These are phyloP conservation scores for Himalopsyche phryganea DNA, from an alignment of 1,140 invertebrate genomes.

Conservation along the genomic window DNA sequence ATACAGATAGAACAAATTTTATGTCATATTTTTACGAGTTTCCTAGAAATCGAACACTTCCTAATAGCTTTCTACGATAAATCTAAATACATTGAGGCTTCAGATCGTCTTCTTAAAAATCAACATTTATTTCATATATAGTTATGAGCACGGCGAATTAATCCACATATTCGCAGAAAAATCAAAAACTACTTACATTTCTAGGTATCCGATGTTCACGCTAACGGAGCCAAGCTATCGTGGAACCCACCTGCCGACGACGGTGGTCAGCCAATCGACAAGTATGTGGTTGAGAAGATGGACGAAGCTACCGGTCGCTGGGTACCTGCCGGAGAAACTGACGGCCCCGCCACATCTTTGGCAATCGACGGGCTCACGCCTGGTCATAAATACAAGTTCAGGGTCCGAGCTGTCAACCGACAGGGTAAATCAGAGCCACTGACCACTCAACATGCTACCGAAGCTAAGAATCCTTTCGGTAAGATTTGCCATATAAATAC, in stretches of 20 bases:
- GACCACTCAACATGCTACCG: conserved; percentile 79
- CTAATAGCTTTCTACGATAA: no score
- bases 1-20: no score
- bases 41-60: no score
- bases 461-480: conserved; percentile 98
- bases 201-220: conserved; percentile 74
- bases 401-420: conserved; percentile 91
- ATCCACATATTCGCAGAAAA: no score
- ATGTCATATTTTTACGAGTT: no score
- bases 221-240: conserved; percentile 77
- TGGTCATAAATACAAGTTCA: conserved; percentile 94
- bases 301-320: conserved; percentile 89
- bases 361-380: conserved; percentile 76
- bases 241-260: conserved; percentile 92
- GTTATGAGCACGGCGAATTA: no score
- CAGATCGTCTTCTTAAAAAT: no score
- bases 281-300: conserved; percentile 91
- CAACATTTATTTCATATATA: no score
- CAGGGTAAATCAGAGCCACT: conserved; percentile 95
- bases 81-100: no score
- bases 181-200: no score
- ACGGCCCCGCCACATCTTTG: conserved; percentile 69
- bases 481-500: no score
- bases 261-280: conserved; percentile 84
- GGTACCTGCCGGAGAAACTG: conserved; percentile 88